Base-by-base conservation (phyloP, 2,888 invertebrate genomes). In the Melieria omissa region DNA sequence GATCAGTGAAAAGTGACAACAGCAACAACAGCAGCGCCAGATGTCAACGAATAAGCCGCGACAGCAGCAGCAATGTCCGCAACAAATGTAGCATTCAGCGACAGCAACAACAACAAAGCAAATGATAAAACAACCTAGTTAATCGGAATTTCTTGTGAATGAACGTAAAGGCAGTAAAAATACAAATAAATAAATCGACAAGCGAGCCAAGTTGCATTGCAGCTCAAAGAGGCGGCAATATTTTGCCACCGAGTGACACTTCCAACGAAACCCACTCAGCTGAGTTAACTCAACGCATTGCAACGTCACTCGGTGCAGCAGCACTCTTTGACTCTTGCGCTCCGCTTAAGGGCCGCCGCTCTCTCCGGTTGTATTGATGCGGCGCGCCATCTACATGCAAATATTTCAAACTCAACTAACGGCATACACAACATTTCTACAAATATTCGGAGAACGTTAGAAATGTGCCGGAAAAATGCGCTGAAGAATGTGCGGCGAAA, bases 401-500 rank as follows among this genome's bases (percentile, higher is more conserved):
- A 78, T 77, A 81, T 81, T 71, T 75, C 60, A 67, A 76, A 78
- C 78, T 79, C 70, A 71, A 73, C 76, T 77, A 77, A 78, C 79
- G 77, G 75, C 72, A 77, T 74, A 75, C 72, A 76, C 76, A 78
- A 77, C 75, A 75, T 77, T 74, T 78, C 76, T 73, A 73, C 77
- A 78, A 79, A 76, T 77, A 79, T 79, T 77, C 76, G 71, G 72
- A 74, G 71, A 73, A 74, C 64, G 65, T 70, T 63, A 66, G 66
- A 77, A 77, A 78, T 78, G 76, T 75, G 78, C 79, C 79, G 79
- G 78, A 79, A 79, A 78, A 79, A 79, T 79, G 79, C 76, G 79
- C 78, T 78, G 77, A 79, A 78, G 79, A 79, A 79, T 79, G 78
- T 76, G 73, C 78, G 78, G 78, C 79, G 79, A 78, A 74, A 72